phyloP scores from a whole-genome alignment of 2,888 invertebrate species.

The Crocallis elinguaria region DNA sequence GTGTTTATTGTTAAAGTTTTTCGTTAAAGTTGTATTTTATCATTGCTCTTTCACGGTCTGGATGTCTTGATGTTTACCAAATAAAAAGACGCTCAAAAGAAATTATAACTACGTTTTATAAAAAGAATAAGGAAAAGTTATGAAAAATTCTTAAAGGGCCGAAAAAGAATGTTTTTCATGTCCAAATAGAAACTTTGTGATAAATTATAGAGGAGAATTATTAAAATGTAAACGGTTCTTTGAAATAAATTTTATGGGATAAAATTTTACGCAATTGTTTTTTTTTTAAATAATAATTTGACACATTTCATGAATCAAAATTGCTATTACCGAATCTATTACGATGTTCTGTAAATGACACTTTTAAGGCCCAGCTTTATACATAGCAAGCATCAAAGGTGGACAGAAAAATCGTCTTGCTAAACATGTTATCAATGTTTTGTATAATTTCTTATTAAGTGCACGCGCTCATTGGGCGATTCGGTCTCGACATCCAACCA shows the following conservation, averaged over 20 bases:
- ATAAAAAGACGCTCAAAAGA: constrained; percentile 8
- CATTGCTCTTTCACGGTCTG: constrained; percentile 6
- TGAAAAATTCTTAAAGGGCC: constrained; percentile 9
- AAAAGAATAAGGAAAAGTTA: constrained; percentile 21
- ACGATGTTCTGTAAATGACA: too few species aligned
- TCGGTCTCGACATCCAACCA: too few species aligned
- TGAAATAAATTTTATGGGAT: not conserved
- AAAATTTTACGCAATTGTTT: too few species aligned
- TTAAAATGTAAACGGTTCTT: not conserved
- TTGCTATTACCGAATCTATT: too few species aligned
- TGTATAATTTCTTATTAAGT: too few species aligned
- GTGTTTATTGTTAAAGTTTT: constrained; percentile 13
- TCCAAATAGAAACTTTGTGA: constrained; percentile 31
- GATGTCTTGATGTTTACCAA: constrained; percentile 11
- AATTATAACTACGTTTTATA: constrained; percentile 17
- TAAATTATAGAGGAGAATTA: not conserved
- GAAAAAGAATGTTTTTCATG: constrained; percentile 26
- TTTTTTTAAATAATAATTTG: too few species aligned
- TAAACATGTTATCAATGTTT: too few species aligned
- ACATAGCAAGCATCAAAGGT: too few species aligned
- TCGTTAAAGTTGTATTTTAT: not conserved
- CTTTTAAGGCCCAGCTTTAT: too few species aligned
- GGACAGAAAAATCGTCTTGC: too few species aligned
- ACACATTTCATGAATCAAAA: too few species aligned
- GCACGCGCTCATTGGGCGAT: too few species aligned